phyloP scores from a whole-genome alignment of 2,888 invertebrate genomes.

The Choristoneura rosaceana region DNA sequence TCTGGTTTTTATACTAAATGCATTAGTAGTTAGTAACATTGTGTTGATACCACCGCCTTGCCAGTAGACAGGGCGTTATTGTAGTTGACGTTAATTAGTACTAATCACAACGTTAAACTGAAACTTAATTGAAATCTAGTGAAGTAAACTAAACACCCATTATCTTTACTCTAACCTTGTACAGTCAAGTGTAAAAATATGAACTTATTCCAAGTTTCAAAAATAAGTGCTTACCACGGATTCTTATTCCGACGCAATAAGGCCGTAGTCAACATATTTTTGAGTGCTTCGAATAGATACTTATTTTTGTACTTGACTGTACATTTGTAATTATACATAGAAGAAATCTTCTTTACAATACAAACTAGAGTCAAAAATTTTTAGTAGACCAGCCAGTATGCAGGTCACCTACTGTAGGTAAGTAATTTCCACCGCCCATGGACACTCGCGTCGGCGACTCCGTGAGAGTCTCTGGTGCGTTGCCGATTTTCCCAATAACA shows the following conservation, averaged over 20 bases:
- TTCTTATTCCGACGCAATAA: no score
- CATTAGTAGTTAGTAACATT: not conserved
- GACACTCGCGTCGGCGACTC: no score
- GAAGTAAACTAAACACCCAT: slow-evolving; percentile 1
- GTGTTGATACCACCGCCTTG: not conserved
- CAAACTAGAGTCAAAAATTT: not conserved
- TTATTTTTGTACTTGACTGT: no score
- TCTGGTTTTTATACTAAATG: not conserved
- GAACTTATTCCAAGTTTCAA: no score
- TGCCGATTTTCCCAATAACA: no score
- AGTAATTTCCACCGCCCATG: no score
- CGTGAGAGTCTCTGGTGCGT: no score
- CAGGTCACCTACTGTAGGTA: no score
- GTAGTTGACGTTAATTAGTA: not conserved
- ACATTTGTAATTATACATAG: not conserved
- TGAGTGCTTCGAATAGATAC: no score
- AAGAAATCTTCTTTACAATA: not conserved
- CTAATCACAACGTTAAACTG: not conserved
- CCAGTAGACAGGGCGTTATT: not conserved
- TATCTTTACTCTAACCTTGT: not conserved
- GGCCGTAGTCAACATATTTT: no score
- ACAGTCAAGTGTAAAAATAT: no score
- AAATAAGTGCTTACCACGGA: no score
- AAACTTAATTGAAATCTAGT: not conserved
- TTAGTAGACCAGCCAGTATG: not conserved